A percentile compares a stretch with the other conserved stretches of the same genome.
These are phyloP conservation scores for Hycleus phaleratus DNA, from an alignment of 1,140 invertebrate species.

Conservation along the genomic window DNA sequence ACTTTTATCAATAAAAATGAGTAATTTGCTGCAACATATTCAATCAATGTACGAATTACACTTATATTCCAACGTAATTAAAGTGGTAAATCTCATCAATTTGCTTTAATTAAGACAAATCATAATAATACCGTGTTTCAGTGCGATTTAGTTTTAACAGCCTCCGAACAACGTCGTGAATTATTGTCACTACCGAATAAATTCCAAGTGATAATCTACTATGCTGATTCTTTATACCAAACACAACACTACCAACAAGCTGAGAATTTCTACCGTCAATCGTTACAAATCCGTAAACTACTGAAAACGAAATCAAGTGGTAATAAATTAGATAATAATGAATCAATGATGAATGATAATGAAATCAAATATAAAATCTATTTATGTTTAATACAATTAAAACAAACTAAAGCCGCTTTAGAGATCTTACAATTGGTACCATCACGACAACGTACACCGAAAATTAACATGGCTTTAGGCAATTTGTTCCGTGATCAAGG, in stretches of 20 bases:
- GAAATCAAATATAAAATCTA: constrained; percentile 74
- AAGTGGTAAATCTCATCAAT: constrained; percentile 40
- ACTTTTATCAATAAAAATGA: neutral
- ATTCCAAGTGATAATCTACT: constrained; percentile 58
- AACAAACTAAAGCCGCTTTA: constrained; percentile 55
- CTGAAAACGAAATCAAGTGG: constrained; percentile 48
- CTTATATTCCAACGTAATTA: constrained; percentile 50
- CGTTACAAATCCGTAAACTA: constrained; percentile 60
- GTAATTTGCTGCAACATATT: neutral
- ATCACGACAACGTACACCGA: constrained; percentile 45
- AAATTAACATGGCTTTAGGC: constrained; percentile 64
- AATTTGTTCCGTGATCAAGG: constrained; percentile 65
- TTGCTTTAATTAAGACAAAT: neutral
- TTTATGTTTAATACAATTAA: constrained; percentile 58
- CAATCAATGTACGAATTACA: constrained; percentile 47
- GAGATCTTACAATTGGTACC: constrained; percentile 64
- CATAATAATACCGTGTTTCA: constrained; percentile 37
- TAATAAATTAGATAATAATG: constrained; percentile 25
- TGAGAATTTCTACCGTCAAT: constrained; percentile 57
- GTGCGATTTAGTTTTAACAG: constrained; percentile 56
- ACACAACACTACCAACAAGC: constrained; percentile 58
- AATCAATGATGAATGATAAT: constrained; percentile 49
- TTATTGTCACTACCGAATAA: constrained; percentile 48
- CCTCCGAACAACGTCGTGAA: constrained; percentile 57
- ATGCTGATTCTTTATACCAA: constrained; percentile 61